phyloP scores from a whole-genome alignment of 64 coral and sea anemone genomes.

The Montipora sp. region DNA sequence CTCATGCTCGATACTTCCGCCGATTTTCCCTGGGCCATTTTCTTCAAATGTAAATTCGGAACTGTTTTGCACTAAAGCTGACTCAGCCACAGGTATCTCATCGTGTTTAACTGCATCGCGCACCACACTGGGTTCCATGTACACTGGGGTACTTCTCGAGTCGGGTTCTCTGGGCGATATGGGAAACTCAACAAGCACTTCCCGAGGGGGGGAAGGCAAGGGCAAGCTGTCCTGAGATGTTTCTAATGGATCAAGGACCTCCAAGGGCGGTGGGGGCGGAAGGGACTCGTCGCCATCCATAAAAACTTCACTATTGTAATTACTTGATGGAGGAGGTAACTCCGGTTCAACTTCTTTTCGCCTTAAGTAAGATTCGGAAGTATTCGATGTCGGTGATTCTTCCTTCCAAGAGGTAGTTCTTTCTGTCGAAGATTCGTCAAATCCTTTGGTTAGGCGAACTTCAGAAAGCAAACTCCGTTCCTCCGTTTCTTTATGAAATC shows the following conservation, averaged over 20 bases:
- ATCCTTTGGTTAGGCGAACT: neutral
- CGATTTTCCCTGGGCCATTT: constrained; percentile 26
- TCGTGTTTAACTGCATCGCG: neutral
- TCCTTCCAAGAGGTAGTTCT: neutral
- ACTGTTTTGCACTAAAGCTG: neutral
- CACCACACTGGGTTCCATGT: neutral
- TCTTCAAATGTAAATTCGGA: neutral
- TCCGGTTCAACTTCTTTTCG: neutral
- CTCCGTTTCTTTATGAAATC: neutral
- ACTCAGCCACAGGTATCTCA: neutral
- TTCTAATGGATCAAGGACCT: constrained; percentile 48
- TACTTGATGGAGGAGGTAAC: constrained; percentile 27
- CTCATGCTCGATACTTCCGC: neutral
- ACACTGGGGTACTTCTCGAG: constrained; percentile 13
- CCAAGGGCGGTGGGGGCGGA: constrained; percentile 83
- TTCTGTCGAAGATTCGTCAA: neutral
- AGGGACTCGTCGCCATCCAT: constrained; percentile 68
- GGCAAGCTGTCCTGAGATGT: constrained; percentile 86
- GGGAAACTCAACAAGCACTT: constrained; percentile 48
- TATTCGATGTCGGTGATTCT: neutral
- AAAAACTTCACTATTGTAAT: constrained; percentile 61
- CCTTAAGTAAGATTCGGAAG: neutral
- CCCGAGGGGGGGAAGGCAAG: constrained; percentile 75
- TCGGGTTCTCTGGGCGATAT: neutral
- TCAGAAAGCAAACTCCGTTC: neutral